phyloP scores from a whole-genome alignment of 1,140 invertebrate species.

The Proales similis region DNA sequence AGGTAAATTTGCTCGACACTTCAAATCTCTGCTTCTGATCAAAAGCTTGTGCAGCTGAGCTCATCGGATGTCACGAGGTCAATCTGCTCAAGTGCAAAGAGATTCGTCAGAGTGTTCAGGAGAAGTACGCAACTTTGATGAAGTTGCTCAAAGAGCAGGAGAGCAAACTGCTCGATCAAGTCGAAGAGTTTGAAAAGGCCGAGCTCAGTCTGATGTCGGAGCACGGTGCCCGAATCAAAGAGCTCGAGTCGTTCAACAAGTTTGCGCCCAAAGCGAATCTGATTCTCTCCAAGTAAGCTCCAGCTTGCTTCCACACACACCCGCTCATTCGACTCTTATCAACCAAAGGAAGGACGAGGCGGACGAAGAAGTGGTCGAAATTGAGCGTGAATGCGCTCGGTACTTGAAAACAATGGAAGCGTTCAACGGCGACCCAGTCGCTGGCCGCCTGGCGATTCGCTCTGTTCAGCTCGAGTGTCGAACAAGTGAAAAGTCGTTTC shows the following conservation, averaged over 20 bases:
- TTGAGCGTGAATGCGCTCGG: background rate
- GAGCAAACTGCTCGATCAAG: constrained; percentile 21
- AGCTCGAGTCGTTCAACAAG: constrained; percentile 12
- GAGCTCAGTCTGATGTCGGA: constrained; percentile 10
- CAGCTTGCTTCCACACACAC: background rate
- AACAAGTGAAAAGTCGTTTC: no score
- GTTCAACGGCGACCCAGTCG: background rate
- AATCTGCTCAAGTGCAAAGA: constrained; percentile 28
- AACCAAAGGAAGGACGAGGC: constrained; percentile 29
- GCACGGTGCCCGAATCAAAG: background rate
- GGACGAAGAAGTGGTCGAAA: constrained; percentile 21
- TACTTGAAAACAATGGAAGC: background rate
- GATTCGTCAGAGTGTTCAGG: constrained; percentile 10
- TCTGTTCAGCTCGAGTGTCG: no score
- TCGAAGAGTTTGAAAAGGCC: constrained; percentile 19
- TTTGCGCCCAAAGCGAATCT: constrained; percentile 2
- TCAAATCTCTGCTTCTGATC: background rate
- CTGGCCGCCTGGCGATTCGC: no score
- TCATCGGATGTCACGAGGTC: constrained; percentile 15
- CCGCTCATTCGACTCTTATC: background rate
- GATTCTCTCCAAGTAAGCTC: background rate
- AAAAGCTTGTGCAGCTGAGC: background rate
- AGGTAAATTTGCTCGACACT: background rate
- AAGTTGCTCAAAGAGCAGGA: constrained; percentile 28
- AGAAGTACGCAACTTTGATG: constrained; percentile 20